Base-by-base conservation (phyloP, 2,113 vertebrate species). In the Syrmaticus mikado region DNA sequence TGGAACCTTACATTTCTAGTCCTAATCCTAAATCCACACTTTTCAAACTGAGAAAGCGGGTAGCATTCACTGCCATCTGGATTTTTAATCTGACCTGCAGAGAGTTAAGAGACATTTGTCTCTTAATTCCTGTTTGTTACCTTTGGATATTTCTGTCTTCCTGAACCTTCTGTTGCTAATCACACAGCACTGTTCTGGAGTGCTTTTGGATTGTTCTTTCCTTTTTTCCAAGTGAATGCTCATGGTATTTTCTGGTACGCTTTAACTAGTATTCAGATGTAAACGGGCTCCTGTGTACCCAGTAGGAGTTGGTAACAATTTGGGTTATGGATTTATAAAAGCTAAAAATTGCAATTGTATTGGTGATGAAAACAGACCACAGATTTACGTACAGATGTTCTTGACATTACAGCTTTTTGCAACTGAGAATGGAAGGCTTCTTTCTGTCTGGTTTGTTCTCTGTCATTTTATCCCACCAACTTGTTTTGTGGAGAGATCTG, bases 121-220 rank as follows among this genome's bases (percentile, higher is more conserved):
- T 53, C 30, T 68, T 28, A 52, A 11, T 77, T 58, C 53, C 22
- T 40, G 10, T 53, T 68, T 34, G 8, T 48, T 64, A 38, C 22
- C 27, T 17, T 32, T 62, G 45, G 22, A 30, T 70, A 30, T 28
- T 70, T 70, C 67, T 74, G 4, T 92, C 9, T 75, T 86, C n/a
- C 32, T 32, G 45, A 55, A 43, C 41, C 8, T 10, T 65, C 60
- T 71, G 50, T 53, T 79, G 43, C 50, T 65, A 34, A 61, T 71
- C 8, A 71, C 0, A 0, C 19, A 32, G 34, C 32, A 38, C 22
- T 2, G 1, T 57, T 88, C n/a, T 45, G 14, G 24, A 40, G n/a
- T 40, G 32, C 11, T 3, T 93, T 85, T 38, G 19, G 7, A 20
- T 85, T 64, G 48, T 81, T 13, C 46, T 71, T 85, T 13, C 46